Evolutionary conservation across 2,113 vertebrate genomes (phyloP).

Genomic region (Cavia aperea): DNA sequence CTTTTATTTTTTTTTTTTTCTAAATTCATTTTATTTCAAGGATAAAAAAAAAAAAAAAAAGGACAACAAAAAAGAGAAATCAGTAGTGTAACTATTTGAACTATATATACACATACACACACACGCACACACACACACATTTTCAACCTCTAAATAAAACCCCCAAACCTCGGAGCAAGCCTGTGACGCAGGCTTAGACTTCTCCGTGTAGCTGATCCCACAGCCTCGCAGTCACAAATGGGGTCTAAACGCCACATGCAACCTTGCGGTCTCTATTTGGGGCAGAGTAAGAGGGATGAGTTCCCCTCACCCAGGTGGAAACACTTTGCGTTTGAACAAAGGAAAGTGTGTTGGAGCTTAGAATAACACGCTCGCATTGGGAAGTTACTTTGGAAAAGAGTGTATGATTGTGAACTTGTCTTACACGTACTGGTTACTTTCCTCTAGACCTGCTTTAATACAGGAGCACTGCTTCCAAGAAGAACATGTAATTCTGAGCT

Average conservation of each 20-base stretch:
- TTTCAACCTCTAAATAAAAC: not conserved
- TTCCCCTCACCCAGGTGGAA: not conserved
- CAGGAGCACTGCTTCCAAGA: conserved; percentile 9
- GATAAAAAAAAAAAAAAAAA: too few relatives aligned
- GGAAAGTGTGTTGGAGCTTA: not conserved
- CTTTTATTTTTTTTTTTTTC: not conserved
- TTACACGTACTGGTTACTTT: not conserved
- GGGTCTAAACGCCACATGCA: not conserved
- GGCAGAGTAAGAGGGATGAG: not conserved
- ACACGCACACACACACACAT: too few relatives aligned
- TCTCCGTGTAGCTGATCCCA: not conserved
- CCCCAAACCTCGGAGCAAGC: not conserved
- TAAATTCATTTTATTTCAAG: too few relatives aligned
- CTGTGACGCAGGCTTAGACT: not conserved
- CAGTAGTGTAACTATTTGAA: too few relatives aligned
- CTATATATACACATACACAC: too few relatives aligned
- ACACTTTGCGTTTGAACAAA: not conserved
- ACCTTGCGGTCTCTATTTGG: not conserved
- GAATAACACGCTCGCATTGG: not conserved
- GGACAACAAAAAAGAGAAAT: too few relatives aligned
- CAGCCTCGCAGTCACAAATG: not conserved
- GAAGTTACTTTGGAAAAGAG: conserved; percentile 1
- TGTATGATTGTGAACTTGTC: not conserved
- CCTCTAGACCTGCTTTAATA: not conserved
- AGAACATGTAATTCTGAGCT: not conserved